Evolutionary conservation across 2,888 invertebrate species (phyloP), one percentile per base, ranked within the genome.

Genomic region (Coenonympha arcania): DNA sequence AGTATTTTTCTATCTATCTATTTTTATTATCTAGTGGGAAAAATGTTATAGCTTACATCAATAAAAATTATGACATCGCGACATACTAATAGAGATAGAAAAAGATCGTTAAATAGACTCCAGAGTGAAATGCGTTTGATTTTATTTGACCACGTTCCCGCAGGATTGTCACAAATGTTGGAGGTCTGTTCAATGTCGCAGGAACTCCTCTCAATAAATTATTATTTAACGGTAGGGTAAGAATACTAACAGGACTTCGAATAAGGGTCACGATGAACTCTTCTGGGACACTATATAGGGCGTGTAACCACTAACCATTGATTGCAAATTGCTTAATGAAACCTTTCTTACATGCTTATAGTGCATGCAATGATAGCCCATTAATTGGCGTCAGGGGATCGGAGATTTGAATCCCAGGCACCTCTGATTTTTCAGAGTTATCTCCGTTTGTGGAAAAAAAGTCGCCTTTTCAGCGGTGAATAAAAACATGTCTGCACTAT

Each of bases 191-290:
- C 18, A 36, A 36, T 20, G 31, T 36, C 6, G 19, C 19, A 36
- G 36, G 36, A 19, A 36, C 19, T n/a, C n/a, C 36, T 19, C n/a
- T 19, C 19, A 36, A 19, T 36, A 36, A 36, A 36, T 36, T 36
- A 36, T 36, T 36, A n/a, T 19, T 19, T 19, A 19, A 19, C 11
- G 11, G 36, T 19, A 36, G 36, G 36, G 19, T 36, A 20, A 20
- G 36, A 19, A 36, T 36, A 36, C 36, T 19, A 11, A 36, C 19
- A n/a, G 36, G 36, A 19, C 9, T 36, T 16, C 31, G 31, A 31
- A 31, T 31, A 15, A 31, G 15, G 31, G 31, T 33, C 31, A 36
- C 20, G 19, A 5, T 36, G 19, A 16, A 36, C 36, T 11, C 20
- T 20, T 19, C 16, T 11, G 11, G 36, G 19, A 20, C 19, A 11